A percentile compares a stretch with the other conserved stretches of the same genome.
phyloP scores from a whole-genome alignment of 2,113 vertebrate genomes.

The Brachyistius frenatus region DNA sequence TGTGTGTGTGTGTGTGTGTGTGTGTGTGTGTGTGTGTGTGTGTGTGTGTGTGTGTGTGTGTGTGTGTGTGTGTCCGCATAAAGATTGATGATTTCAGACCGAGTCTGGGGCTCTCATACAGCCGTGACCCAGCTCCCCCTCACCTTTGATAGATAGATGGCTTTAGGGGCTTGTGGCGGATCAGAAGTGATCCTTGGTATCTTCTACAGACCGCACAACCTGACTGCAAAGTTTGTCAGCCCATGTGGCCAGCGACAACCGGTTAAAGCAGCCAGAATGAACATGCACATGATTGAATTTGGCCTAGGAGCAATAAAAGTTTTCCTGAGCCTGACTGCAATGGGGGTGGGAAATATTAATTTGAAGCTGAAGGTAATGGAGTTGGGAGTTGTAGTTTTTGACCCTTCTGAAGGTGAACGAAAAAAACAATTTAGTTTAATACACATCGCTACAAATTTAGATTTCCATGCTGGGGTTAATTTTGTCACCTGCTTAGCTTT shows the following conservation, averaged over 20 bases:
- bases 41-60: too few species aligned
- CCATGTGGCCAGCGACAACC: slow-evolving; percentile 15
- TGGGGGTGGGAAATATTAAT: slow-evolving; percentile 30
- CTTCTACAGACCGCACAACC: slow-evolving; percentile 81
- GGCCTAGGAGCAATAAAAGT: slow-evolving; percentile 56
- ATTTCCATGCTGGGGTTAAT: neutral
- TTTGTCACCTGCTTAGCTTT: too few species aligned
- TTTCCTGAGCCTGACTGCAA: slow-evolving; percentile 44
- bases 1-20: slow-evolving; percentile 6
- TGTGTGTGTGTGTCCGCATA: slow-evolving; percentile 41
- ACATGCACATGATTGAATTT: slow-evolving; percentile 58
- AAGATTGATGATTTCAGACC: slow-evolving; percentile 71
- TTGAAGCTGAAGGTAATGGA: slow-evolving; percentile 47
- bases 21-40: slow-evolving; percentile 6
- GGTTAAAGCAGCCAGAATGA: slow-evolving; percentile 50
- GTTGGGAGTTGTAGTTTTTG: neutral
- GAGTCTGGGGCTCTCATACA: slow-evolving; percentile 51
- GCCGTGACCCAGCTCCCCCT: slow-evolving; percentile 63
- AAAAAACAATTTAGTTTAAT: neutral
- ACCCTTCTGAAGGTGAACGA: slow-evolving; percentile 38
- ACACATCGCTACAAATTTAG: too few species aligned
- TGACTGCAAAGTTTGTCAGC: slow-evolving; percentile 70
- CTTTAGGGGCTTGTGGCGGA: slow-evolving; percentile 82
- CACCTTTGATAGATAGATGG: slow-evolving; percentile 85
- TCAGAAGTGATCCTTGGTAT: slow-evolving; percentile 87